Base-by-base conservation (phyloP, 2,113 vertebrate species). In the Pleuronectes platessa region DNA sequence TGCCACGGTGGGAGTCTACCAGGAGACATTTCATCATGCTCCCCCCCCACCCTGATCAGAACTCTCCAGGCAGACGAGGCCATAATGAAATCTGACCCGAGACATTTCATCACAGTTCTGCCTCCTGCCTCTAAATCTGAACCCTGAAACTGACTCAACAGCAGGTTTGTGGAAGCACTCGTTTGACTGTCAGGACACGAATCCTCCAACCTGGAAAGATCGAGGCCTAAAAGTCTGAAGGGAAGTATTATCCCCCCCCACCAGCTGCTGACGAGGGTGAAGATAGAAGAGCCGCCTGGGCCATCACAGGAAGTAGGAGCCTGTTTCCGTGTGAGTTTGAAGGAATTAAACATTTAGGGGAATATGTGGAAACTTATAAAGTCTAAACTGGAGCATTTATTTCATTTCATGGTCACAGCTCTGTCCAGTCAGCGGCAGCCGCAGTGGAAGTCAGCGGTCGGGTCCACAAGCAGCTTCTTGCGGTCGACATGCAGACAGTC, bases 381-480 rank as follows among this genome's bases (percentile, higher is more conserved):
- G 58, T 62, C 59, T 18, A 40, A 66, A 51, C 18, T 20, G 18
- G 17, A 49, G 47, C 53, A 15, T 12, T 31, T 10, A 23, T 51
- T 56, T 27, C 12, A 21, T 59, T 68, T 13, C 47, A 51, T n/a
- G 5, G 24, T 8, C 18, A n/a, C 0, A 18, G 35, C 56, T 20
- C 42, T 15, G 18, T 54, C 24, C 2, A 0, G 1, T 84, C 90
- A 93, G 84, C 75, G 70, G 60, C 96, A 96, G 68, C 94, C 92
- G 27, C 96, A 97, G 88, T 92, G 93, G 82, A 97, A 97, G 73
- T 96, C 95, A 0, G 94, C 94, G 11, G 85, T 95, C 13, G 94
- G 92, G 68, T 97, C 95, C 71, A 82, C 35, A 68, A 94, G 88
- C 17, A 94, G 91, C 42, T 92, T 92, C 68, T 93, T 90, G 65